These are phyloP conservation scores for Drosophila orosa DNA, from an alignment of 1,140 invertebrate genomes.

Conservation along the genomic window DNA sequence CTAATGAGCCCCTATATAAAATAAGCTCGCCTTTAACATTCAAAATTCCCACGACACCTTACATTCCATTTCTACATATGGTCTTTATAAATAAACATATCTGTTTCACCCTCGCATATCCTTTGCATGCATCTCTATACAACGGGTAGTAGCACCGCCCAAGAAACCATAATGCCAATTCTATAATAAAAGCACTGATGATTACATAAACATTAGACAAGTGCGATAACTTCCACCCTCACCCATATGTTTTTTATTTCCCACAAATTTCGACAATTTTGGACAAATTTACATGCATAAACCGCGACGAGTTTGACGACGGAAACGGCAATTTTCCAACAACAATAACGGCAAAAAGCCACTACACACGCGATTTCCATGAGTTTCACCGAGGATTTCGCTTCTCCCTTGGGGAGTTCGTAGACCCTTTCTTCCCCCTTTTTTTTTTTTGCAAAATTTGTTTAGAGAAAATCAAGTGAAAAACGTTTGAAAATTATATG, in stretches of 20 bases:
- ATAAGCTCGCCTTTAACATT: not conserved
- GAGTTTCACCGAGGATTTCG: conserved; percentile 37
- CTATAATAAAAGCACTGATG: conserved; percentile 66
- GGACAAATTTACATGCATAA: conserved; percentile 82
- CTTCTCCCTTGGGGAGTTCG: conserved; percentile 35
- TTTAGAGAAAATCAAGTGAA: conserved; percentile 77
- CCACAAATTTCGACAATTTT: conserved; percentile 82
- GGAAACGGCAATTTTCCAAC: conserved; percentile 75
- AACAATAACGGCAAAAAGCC: conserved; percentile 55
- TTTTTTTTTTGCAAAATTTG: conserved; percentile 54
- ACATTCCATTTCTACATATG: conserved; percentile 9
- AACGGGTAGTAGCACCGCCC: conserved; percentile 16
- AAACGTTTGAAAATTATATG: conserved; percentile 74
- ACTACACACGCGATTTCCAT: conserved; percentile 72
- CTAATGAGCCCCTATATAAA: not conserved
- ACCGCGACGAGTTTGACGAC: conserved; percentile 57
- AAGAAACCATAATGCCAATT: conserved; percentile 54
- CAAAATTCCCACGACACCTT: not conserved
- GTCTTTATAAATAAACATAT: not conserved
- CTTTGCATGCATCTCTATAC: conserved; percentile 33
- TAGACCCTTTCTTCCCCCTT: conserved; percentile 70
- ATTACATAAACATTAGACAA: conserved; percentile 74
- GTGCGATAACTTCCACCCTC: conserved; percentile 44
- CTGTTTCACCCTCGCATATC: not conserved
- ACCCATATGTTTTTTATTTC: conserved; percentile 65